Conservation (phyloP, 1,140 invertebrate species). For the Cataglyphis hispanica region DNA sequence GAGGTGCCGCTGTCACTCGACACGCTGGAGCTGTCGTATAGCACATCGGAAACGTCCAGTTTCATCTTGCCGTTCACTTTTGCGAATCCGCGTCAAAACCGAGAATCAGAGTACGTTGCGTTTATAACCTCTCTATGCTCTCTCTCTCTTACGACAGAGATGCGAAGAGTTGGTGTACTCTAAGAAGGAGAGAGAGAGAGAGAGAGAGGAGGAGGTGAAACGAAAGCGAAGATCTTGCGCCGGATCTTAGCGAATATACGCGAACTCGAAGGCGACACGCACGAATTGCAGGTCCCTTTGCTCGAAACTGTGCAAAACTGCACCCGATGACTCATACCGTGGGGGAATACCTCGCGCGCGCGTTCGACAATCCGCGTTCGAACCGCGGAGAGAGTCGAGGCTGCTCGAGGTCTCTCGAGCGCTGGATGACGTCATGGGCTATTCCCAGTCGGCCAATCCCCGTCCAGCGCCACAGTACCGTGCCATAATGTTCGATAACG, state of each 20-base stretch:
- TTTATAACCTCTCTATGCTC: constrained; percentile 58
- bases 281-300: constrained; percentile 66
- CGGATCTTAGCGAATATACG: constrained; percentile 30
- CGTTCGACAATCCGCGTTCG: constrained; percentile 68
- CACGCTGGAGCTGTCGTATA: constrained; percentile 84
- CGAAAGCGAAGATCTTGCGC: not conserved
- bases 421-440: constrained; percentile 72
- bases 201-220: not conserved
- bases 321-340: constrained; percentile 83
- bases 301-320: constrained; percentile 79
- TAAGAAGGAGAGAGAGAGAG: not conserved
- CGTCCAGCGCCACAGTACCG: constrained; percentile 57
- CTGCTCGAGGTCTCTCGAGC: constrained; percentile 43
- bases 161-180: not conserved
- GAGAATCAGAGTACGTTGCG: constrained; percentile 1
- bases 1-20: constrained; percentile 84
- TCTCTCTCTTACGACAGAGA: not conserved
- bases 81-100: constrained; percentile 2
- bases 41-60: constrained; percentile 81
- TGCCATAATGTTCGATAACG: not conserved
- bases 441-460: constrained; percentile 71
- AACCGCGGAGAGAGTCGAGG: constrained; percentile 52
- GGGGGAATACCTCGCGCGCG: constrained; percentile 82
- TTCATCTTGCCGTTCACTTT: constrained; percentile 76
- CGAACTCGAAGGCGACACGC: constrained; percentile 54